A percentile compares a stretch with the other conserved stretches of the same genome.
These are phyloP conservation scores for Antennarius striatus DNA, from an alignment of 2,113 vertebrate species.

Conservation along the genomic window DNA sequence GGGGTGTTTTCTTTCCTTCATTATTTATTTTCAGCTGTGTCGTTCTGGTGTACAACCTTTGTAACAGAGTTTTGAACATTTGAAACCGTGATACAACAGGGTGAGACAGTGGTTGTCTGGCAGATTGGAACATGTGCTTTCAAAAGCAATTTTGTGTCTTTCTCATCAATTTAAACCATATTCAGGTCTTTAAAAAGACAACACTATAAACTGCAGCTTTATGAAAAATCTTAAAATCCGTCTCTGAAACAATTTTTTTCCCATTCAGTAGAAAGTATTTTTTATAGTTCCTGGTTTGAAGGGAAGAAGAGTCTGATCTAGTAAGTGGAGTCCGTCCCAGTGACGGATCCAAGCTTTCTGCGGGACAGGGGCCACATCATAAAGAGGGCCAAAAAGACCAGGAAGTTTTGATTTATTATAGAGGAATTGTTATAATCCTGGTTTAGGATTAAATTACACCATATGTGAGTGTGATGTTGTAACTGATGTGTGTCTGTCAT, in stretches of 20 bases:
- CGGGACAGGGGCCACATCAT: too few species aligned
- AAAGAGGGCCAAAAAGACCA: too few species aligned
- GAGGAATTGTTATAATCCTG: too few species aligned
- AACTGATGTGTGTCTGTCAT: too few species aligned
- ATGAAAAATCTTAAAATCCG: neutral
- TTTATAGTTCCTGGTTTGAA: neutral
- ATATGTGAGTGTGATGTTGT: too few species aligned
- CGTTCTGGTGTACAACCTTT: neutral
- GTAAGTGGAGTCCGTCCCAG: neutral
- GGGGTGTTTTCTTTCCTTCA: neutral
- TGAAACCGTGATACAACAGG: neutral
- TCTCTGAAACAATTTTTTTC: neutral
- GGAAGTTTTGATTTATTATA: too few species aligned
- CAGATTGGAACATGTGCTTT: neutral
- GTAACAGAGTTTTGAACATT: neutral
- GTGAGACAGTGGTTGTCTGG: neutral
- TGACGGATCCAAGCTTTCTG: too few species aligned
- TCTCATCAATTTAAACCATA: neutral
- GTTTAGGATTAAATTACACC: too few species aligned
- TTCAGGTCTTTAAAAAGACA: neutral
- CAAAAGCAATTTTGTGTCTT: neutral
- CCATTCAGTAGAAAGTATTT: neutral
- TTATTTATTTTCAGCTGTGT: constrained; percentile 3
- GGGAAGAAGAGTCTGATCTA: neutral
- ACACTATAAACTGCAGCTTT: neutral